Conservation (phyloP, 2,797 vertebrate species). For the Champsocephalus gunnari region DNA sequence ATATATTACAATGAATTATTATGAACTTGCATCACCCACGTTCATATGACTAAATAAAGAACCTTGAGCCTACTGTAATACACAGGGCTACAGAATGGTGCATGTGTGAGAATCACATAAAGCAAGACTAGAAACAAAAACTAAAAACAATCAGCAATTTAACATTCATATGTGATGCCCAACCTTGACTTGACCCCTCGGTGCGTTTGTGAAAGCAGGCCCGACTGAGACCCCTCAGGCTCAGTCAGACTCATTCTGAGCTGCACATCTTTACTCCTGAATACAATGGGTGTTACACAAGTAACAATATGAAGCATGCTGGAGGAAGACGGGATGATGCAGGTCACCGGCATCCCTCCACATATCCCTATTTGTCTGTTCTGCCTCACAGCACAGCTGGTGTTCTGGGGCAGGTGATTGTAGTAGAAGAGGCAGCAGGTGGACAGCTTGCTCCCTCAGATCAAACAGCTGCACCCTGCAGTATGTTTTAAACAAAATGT, state of each 20-base stretch:
- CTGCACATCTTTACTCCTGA: conserved; percentile 17
- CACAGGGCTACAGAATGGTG: background rate
- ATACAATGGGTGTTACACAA: conserved; percentile 41
- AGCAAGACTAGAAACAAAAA: background rate
- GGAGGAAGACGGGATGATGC: conserved; percentile 16
- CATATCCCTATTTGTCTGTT: conserved; percentile 42
- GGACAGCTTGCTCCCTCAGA: conserved; percentile 42
- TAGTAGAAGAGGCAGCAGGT: conserved; percentile 56
- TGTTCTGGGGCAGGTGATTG: conserved; percentile 56
- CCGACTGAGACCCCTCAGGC: background rate
- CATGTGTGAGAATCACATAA: background rate
- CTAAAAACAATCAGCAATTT: conserved; percentile 4
- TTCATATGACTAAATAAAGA: too few species aligned
- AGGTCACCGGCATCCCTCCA: conserved; percentile 39
- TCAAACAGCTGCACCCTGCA: conserved; percentile 53
- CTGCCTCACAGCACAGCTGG: conserved; percentile 57
- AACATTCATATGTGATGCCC: background rate
- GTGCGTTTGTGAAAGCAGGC: background rate
- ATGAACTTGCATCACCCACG: background rate
- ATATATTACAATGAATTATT: background rate
- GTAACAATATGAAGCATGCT: conserved; percentile 11
- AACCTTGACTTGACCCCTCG: background rate
- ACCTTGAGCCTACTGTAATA: too few species aligned
- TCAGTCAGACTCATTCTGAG: background rate
- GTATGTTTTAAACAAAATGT: conserved; percentile 19